Base-by-base conservation (phyloP, 2,113 vertebrate species). In the Chaetodon trifascialis region DNA sequence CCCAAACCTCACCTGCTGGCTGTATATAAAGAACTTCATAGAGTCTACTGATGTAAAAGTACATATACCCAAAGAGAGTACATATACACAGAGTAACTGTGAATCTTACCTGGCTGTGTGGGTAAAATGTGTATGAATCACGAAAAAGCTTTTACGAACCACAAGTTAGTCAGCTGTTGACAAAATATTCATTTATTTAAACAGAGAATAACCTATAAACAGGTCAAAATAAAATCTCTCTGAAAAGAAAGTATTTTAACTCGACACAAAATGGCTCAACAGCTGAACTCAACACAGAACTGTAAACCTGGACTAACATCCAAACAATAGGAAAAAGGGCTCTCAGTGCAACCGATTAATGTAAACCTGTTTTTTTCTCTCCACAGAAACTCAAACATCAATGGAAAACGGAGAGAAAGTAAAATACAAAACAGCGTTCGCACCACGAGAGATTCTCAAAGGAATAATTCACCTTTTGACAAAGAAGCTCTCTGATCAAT, bases 111-210 rank as follows among this genome's bases (percentile, higher is more conserved):
- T 9, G 16, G 21, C 38, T 3, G 60, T 60, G 30, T n/a, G 23
- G 21, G 30, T 51, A 14, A 38, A 63, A 17, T 49, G 25, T 62
- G 42, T 11, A 14, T 49, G 44, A 56, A 19, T n/a, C n/a, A 38
- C 2, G 25, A 58, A 17, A 12, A 51, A 60, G 25, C 17, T 1
- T 36, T 52, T 17, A 86, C 6, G 25, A 78, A 86, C 3, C 52
- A 88, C 67, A 73, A 66, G 15, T 30, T 60, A 86, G 47, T 75
- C 76, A 54, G 30, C 51, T 21, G 21, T 71, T 74, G 71, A 77
- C 76, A 84, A 88, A 91, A 87, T 87, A 90, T 71, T 36, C 0
- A 73, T 92, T 91, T 92, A 91, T 89, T 90, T 81, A 79, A 87
- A 91, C 86, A 88, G 76, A 88, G 55, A 81, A 46, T 85, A 51